Conservation (phyloP, 1,140 invertebrate species). For the Meloidogyne exigua region DNA sequence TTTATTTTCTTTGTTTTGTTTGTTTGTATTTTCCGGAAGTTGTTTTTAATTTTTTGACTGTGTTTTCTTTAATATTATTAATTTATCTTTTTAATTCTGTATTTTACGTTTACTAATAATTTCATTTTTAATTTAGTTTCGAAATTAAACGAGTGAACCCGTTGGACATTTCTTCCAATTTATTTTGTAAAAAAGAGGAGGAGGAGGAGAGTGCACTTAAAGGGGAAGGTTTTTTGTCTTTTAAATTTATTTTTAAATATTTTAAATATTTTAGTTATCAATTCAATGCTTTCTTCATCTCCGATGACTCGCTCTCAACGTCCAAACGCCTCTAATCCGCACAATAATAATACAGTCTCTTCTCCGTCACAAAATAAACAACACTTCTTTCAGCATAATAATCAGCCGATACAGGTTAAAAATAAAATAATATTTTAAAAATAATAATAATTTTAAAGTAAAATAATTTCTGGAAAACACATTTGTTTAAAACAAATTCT, state of each 20-base stretch:
- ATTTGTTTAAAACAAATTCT: background rate
- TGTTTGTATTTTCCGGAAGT: background rate
- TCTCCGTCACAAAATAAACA: background rate
- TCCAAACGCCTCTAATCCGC: background rate
- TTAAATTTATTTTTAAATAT: background rate
- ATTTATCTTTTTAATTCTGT: no score
- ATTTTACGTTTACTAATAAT: background rate
- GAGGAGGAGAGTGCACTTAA: background rate
- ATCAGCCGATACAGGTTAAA: background rate
- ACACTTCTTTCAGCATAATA: background rate
- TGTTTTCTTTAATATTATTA: background rate
- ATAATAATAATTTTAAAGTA: background rate
- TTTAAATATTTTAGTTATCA: background rate
- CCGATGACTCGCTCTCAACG: background rate
- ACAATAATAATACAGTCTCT: background rate
- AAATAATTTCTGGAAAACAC: background rate
- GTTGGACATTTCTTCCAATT: background rate
- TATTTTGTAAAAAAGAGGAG: background rate
- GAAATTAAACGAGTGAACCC: background rate
- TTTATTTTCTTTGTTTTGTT: no score
- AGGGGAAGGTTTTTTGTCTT: no score
- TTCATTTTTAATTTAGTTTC: background rate
- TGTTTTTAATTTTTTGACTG: background rate
- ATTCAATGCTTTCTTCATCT: background rate
- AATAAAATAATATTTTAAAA: background rate